These are phyloP conservation scores for Phragmatobia fuliginosa DNA, from an alignment of 2,888 invertebrate species.

Conservation along the genomic window DNA sequence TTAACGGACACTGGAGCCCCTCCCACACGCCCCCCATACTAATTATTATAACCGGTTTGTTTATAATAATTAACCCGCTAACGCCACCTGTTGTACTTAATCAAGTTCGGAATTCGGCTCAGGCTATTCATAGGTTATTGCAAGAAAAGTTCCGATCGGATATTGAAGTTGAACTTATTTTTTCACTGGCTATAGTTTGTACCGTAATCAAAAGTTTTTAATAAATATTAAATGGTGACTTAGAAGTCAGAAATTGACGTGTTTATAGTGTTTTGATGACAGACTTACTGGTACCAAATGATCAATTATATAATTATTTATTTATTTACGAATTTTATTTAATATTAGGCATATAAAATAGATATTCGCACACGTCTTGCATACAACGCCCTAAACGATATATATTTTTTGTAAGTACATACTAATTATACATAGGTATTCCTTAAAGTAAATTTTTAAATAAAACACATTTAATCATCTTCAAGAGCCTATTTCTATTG, in stretches of 20 bases:
- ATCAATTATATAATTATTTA: not conserved
- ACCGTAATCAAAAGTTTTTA: conserved; percentile 13
- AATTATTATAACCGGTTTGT: conserved; percentile 85
- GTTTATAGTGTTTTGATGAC: not conserved
- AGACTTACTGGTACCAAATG: not conserved
- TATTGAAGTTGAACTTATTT: conserved; percentile 46
- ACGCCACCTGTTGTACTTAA: conserved; percentile 77
- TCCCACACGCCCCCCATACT: conserved; percentile 81
- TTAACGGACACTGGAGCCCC: conserved; percentile 62
- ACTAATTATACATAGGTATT: too few species aligned
- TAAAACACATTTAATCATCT: not conserved
- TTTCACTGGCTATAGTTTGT: conserved; percentile 9
- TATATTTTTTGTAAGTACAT: too few species aligned
- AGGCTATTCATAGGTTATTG: conserved; percentile 58
- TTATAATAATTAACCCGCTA: conserved; percentile 78
- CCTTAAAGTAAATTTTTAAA: too few species aligned
- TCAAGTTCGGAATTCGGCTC: conserved; percentile 39
- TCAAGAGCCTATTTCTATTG: not conserved
- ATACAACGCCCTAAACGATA: too few species aligned
- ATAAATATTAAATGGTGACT: not conserved
- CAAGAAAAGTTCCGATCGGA: conserved; percentile 48
- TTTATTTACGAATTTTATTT: too few species aligned
- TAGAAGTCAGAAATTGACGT: not conserved
- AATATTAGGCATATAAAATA: too few species aligned
- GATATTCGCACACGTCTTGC: too few species aligned